Percentiles rank a stretch among this genome's conserved stretches.
Evolutionary conservation across 2,113 vertebrate genomes (phyloP).

Genomic region (Pelvicachromis taeniatus): DNA sequence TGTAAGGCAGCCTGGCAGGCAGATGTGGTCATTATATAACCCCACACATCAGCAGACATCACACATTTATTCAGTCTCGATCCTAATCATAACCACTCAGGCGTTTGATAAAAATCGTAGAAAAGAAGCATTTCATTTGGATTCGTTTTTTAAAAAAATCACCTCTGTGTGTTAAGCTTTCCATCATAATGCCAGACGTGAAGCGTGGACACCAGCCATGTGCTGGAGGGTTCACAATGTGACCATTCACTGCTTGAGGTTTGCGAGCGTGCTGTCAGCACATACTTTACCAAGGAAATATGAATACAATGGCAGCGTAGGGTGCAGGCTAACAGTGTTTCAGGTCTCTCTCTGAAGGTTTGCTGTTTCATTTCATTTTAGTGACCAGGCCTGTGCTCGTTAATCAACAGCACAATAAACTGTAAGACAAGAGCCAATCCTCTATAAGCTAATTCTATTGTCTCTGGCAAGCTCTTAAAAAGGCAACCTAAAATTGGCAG

Average conservation of each 20-base stretch:
- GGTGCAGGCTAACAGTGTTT: background rate
- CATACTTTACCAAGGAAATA: background rate
- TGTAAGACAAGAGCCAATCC: background rate
- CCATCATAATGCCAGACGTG: constrained; percentile 24
- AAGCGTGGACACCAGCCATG: constrained; percentile 16
- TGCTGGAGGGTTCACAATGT: constrained; percentile 11
- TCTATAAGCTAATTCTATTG: background rate
- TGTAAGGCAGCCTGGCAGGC: constrained; percentile 25
- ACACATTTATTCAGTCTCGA: background rate
- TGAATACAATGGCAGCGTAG: background rate
- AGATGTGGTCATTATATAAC: constrained; percentile 27
- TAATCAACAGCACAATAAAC: background rate
- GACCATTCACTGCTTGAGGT: background rate
- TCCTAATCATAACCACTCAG: constrained; percentile 45
- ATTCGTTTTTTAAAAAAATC: background rate
- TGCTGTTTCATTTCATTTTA: background rate
- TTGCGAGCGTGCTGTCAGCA: constrained; percentile 3
- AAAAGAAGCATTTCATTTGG: constrained; percentile 20
- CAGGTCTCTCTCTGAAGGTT: background rate
- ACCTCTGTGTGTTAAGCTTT: constrained; percentile 27
- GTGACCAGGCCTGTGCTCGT: background rate
- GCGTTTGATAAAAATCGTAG: constrained; percentile 6
- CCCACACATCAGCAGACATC: background rate
- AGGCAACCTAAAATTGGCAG: background rate
- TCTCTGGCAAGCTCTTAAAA: background rate